Evolutionary conservation across 2,113 vertebrate species (phyloP).

Genomic region (Microcebus tavaratra): DNA sequence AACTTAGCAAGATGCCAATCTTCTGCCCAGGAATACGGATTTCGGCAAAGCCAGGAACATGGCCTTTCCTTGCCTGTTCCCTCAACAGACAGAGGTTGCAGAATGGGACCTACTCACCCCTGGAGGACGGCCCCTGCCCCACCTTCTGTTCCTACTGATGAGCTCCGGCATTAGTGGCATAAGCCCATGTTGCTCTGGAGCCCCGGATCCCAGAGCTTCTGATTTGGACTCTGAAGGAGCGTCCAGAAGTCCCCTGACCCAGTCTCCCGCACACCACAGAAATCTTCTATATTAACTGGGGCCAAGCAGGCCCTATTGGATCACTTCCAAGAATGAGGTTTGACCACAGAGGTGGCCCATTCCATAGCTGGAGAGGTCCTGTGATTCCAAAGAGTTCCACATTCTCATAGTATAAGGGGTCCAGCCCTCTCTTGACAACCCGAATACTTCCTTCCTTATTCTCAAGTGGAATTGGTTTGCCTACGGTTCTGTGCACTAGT

Average conservation of each 20-base stretch:
- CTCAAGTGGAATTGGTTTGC: not conserved
- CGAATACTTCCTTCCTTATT: not conserved
- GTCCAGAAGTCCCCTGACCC: not conserved
- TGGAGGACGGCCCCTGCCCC: not conserved
- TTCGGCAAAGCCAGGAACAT: not conserved
- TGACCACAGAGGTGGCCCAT: not conserved
- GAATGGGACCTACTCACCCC: not conserved
- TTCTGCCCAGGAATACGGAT: not conserved
- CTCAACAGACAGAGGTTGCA: not conserved
- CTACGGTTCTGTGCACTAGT: not conserved
- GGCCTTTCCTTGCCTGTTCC: not conserved
- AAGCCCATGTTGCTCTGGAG: not conserved
- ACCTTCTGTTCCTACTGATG: rapidly evolving
- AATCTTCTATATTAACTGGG: not conserved
- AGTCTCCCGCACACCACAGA: not conserved
- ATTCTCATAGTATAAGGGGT: not conserved
- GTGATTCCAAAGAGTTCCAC: not conserved
- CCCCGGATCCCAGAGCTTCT: not conserved
- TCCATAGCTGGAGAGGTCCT: not conserved
- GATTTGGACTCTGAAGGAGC: not conserved
- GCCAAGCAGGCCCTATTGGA: not conserved
- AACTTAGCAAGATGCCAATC: not conserved
- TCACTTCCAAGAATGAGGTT: not conserved
- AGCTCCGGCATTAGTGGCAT: not conserved
- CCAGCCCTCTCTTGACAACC: not conserved